A percentile compares a stretch with the other conserved stretches of the same genome.
Conservation (phyloP, 2,113 vertebrate species). For the Tetrao urogallus region DNA sequence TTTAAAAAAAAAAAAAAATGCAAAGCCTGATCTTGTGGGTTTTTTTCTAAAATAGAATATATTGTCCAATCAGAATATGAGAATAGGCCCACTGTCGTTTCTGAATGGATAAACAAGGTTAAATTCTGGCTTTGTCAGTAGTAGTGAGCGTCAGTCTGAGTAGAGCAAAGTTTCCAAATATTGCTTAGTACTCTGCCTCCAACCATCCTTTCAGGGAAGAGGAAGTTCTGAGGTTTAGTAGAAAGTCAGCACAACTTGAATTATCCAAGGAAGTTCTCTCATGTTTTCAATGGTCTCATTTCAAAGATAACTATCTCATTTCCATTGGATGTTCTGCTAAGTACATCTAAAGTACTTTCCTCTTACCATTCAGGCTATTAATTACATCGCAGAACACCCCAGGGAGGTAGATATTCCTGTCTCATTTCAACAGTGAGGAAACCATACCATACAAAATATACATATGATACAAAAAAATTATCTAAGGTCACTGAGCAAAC, state of each 20-base stretch:
- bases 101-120: neutral
- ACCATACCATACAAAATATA: neutral
- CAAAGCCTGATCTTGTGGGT: neutral
- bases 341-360: neutral
- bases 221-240: neutral
- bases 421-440: neutral
- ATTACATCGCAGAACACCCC: neutral
- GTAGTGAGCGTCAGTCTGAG: neutral
- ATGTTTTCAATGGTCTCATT: slow-evolving; percentile 11
- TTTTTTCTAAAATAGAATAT: neutral
- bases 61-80: neutral
- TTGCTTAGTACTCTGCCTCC: neutral
- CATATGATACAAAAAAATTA: neutral
- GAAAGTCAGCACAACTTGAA: neutral
- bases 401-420: neutral
- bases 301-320: neutral
- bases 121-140: neutral
- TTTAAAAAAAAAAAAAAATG: no score
- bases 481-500: slow-evolving; percentile 23
- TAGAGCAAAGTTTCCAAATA: neutral
- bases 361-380: slow-evolving; percentile 3
- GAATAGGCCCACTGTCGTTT: neutral
- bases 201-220: neutral
- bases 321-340: neutral
- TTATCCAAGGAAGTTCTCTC: neutral